Conservation (phyloP, 2,113 vertebrate genomes). For the Centropus unirufus region DNA sequence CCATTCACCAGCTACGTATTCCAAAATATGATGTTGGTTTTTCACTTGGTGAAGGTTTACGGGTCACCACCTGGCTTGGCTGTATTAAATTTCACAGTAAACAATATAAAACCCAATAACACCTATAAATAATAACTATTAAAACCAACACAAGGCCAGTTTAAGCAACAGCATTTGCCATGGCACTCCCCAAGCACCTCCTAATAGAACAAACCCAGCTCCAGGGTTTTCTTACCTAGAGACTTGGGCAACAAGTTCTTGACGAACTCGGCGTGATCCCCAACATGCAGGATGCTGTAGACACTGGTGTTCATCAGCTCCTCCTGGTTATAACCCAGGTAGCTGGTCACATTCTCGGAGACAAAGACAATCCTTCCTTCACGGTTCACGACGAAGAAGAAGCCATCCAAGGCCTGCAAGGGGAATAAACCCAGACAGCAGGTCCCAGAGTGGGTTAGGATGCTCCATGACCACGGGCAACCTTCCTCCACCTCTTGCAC, state of each 20-base stretch:
- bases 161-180: fast-evolving
- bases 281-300: constrained; percentile 96
- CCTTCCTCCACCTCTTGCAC: neutral
- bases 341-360: constrained; percentile 91
- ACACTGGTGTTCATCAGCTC: constrained; percentile 96
- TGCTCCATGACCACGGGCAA: neutral
- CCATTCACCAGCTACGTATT: neutral
- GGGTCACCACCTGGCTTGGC: neutral
- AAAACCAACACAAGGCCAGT: neutral
- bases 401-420: constrained; percentile 90
- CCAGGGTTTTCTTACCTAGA: constrained; percentile 77
- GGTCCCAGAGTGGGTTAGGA: neutral
- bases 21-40: neutral
- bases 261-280: constrained; percentile 94
- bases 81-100: neutral
- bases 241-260: constrained; percentile 93
- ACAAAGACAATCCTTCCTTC: constrained; percentile 95
- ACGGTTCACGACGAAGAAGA: constrained; percentile 95
- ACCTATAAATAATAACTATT: neutral
- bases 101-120: neutral
- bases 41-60: neutral
- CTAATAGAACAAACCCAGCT: neutral
- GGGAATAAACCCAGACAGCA: neutral
- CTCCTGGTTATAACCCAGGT: constrained; percentile 93
- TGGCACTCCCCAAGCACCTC: neutral